Percentiles rank a stretch among this genome's conserved stretches.
Evolutionary conservation across 2,888 invertebrate genomes (phyloP).

Genomic region (Pristionchus fissidentatus): DNA sequence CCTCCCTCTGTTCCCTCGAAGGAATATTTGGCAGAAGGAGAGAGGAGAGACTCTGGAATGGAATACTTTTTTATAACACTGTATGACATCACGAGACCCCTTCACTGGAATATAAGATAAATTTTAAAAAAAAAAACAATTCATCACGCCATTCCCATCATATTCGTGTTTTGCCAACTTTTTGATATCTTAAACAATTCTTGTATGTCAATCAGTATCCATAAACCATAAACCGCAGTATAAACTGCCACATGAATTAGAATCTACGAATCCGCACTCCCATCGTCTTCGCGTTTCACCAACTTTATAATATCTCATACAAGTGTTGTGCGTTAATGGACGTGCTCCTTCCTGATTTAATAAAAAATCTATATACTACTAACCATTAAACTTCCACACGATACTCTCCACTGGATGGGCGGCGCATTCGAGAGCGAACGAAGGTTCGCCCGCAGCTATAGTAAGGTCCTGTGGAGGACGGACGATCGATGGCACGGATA

Average conservation of each 20-base stretch:
- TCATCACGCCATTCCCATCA: too few relatives aligned
- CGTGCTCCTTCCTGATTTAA: too few relatives aligned
- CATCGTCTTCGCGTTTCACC: too few relatives aligned
- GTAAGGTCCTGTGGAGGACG: conserved; percentile 88
- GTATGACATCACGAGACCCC: neutral
- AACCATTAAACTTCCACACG: conserved; percentile 93
- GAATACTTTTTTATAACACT: neutral
- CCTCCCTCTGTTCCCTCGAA: conserved; percentile 32
- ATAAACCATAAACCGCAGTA: neutral
- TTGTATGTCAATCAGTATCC: too few relatives aligned
- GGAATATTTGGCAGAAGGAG: conserved; percentile 37
- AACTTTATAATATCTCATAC: too few relatives aligned
- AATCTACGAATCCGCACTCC: neutral
- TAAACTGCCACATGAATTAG: neutral
- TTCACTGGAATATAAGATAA: neutral
- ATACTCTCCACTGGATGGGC: conserved; percentile 92
- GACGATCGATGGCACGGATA: conserved; percentile 86
- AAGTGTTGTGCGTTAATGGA: too few relatives aligned
- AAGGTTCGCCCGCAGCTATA: conserved; percentile 92
- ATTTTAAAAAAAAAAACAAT: too few relatives aligned
- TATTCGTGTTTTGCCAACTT: too few relatives aligned
- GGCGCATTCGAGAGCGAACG: conserved; percentile 85
- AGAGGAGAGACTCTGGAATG: neutral
- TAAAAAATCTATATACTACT: too few relatives aligned
- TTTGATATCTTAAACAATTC: too few relatives aligned